Percentiles rank a stretch among this genome's conserved stretches.
phyloP scores from a whole-genome alignment of 2,888 invertebrate species.

The Amblyjoppa fuscipennis region DNA sequence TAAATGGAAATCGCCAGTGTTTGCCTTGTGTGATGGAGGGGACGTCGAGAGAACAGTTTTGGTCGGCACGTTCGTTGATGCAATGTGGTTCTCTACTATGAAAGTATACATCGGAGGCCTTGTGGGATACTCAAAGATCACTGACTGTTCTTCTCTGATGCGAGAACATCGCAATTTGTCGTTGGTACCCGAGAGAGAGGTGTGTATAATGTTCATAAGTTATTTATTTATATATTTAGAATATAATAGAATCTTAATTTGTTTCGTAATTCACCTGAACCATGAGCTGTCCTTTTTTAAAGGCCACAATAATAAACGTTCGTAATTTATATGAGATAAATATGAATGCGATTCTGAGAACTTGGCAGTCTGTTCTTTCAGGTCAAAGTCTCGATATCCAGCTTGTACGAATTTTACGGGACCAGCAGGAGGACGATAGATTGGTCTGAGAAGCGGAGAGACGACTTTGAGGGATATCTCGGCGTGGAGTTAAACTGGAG shows the following conservation, averaged over 20 bases:
- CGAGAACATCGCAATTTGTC: conserved; percentile 67
- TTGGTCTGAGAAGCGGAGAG: conserved; percentile 63
- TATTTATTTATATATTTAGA: too few relatives aligned
- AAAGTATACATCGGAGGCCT: conserved; percentile 57
- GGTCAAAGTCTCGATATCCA: conserved; percentile 68
- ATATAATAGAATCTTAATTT: too few relatives aligned
- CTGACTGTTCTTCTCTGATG: conserved; percentile 52
- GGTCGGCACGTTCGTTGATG: conserved; percentile 67
- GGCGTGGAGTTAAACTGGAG: conserved; percentile 71
- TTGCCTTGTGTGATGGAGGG: conserved; percentile 73
- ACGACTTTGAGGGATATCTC: conserved; percentile 74
- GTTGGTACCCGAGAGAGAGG: conserved; percentile 49
- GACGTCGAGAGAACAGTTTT: conserved; percentile 71
- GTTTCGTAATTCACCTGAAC: too few relatives aligned
- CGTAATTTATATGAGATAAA: too few relatives aligned
- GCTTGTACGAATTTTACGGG: conserved; percentile 74
- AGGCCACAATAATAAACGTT: not conserved
- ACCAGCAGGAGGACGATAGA: conserved; percentile 69
- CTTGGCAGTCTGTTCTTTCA: conserved; percentile 22
- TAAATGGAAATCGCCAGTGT: conserved; percentile 68
- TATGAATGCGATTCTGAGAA: too few relatives aligned
- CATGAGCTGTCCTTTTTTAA: too few relatives aligned
- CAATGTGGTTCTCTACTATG: conserved; percentile 72
- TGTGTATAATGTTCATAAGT: not conserved
- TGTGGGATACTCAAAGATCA: conserved; percentile 20